These are phyloP conservation scores for Apodemus speciosus DNA, from an alignment of 2,113 vertebrate genomes.

Conservation along the genomic window DNA sequence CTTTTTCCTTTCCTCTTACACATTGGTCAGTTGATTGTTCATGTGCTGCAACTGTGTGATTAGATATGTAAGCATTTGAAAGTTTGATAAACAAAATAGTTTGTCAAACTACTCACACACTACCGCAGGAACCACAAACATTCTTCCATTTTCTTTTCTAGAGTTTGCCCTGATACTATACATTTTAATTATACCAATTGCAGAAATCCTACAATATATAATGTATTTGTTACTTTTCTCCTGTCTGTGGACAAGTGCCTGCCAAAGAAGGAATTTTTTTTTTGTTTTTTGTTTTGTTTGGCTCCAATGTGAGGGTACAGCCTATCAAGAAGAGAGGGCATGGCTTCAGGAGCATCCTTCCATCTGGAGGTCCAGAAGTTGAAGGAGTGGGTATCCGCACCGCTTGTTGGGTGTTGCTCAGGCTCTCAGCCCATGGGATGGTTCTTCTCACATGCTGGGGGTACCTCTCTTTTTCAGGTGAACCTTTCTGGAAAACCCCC, in stretches of 20 bases:
- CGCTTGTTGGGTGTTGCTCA: background rate
- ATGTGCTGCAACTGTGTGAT: background rate
- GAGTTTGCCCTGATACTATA: background rate
- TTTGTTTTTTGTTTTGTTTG: background rate
- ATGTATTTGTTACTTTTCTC: background rate
- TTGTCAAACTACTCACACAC: background rate
- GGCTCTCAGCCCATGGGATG: background rate
- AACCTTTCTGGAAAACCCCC: background rate
- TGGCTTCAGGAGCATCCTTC: background rate
- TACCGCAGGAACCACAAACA: background rate
- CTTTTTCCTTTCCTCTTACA: background rate
- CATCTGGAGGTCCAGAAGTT: background rate
- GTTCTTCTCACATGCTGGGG: too few relatives aligned
- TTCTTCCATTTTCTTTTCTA: background rate
- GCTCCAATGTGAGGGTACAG: background rate
- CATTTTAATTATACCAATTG: background rate
- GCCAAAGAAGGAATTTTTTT: background rate
- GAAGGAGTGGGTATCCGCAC: too few relatives aligned
- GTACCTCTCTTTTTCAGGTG: too few relatives aligned
- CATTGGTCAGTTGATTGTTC: background rate
- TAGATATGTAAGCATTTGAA: background rate
- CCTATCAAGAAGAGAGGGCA: background rate
- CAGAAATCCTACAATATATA: background rate
- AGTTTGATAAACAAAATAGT: too few relatives aligned
- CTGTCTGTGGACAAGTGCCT: background rate